Percentiles rank a stretch among this genome's conserved stretches.
Conservation (phyloP, 2,113 vertebrate genomes). For the Calypte anna region DNA sequence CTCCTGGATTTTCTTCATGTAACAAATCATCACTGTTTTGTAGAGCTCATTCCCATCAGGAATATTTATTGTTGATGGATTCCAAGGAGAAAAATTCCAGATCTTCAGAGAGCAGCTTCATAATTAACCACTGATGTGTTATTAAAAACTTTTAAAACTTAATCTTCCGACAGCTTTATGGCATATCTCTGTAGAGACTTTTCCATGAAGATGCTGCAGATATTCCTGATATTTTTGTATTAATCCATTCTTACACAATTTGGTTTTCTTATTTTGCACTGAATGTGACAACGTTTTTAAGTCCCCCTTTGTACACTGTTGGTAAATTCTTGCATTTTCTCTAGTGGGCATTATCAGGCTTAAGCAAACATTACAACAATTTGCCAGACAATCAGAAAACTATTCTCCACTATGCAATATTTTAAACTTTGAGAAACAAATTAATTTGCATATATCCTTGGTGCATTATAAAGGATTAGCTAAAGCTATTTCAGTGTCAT, state of each 20-base stretch:
- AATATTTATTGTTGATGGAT: neutral
- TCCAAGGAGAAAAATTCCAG: neutral
- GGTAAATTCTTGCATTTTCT: neutral
- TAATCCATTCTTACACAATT: neutral
- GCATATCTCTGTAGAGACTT: neutral
- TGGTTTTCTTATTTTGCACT: neutral
- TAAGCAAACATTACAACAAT: constrained; percentile 47
- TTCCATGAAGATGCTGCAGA: neutral
- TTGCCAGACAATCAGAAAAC: constrained; percentile 57
- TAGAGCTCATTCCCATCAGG: neutral
- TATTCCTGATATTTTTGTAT: neutral
- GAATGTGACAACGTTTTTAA: neutral
- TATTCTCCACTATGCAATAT: neutral
- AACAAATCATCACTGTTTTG: neutral
- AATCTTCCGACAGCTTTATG: neutral
- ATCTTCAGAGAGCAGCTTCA: neutral
- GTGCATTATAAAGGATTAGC: constrained; percentile 66
- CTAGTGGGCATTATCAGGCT: neutral
- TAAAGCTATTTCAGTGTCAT: constrained; percentile 55
- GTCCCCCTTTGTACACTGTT: neutral
- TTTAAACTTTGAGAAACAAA: constrained; percentile 53
- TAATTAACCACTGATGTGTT: neutral
- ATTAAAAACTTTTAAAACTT: neutral
- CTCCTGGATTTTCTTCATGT: neutral
- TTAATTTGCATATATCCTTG: constrained; percentile 65